Evolutionary conservation across 2,888 invertebrate species (phyloP), one percentile per base, ranked within the genome.

Genomic region (Cantharis nigra): DNA sequence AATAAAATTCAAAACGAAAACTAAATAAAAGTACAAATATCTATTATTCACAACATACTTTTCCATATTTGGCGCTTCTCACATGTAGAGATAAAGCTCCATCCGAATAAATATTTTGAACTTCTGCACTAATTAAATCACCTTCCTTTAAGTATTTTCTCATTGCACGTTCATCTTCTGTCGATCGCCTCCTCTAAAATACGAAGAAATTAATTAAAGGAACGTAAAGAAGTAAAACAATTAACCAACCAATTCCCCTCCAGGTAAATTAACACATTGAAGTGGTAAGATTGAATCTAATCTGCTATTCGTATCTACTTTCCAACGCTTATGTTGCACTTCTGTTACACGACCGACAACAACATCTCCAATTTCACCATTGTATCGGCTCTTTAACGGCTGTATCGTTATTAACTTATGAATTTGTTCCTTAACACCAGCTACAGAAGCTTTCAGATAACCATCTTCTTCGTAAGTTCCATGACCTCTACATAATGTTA

Each of bases 91-190:
- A 96, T 16, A 99, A 89, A 0, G 96, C 93, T 1, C 99, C 98
- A 89, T 99, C 99, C 72, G 94, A 92, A 86, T 94, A 96, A 5
- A 98, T 92, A 86, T 94, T 96, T 87, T 99, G 98, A 0, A 99
- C 98, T 90, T 99, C 98, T 5, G 98, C 99, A 89, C 98, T 98
- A 78, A 99, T 97, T 0, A 99, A 91, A 89, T 99, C 99, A 16
- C 98, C 98, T 89, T 98, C 98, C 87, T 95, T 94, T 70, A 98
- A 90, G 88, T 97, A 98, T 81, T 95, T 94, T 74, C 99, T 91
- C 99, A 99, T 99, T 91, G 96, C 95, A 86, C 98, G 95, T 87
- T 99, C 99, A 90, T 99, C 99, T 90, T 99, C 98, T 5, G 94
- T 95, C 3, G 96, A 97, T 85, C 98, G 91, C 74, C 98, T 91